phyloP scores from a whole-genome alignment of 2,888 invertebrate genomes.

The Parthenolecanium corni region DNA sequence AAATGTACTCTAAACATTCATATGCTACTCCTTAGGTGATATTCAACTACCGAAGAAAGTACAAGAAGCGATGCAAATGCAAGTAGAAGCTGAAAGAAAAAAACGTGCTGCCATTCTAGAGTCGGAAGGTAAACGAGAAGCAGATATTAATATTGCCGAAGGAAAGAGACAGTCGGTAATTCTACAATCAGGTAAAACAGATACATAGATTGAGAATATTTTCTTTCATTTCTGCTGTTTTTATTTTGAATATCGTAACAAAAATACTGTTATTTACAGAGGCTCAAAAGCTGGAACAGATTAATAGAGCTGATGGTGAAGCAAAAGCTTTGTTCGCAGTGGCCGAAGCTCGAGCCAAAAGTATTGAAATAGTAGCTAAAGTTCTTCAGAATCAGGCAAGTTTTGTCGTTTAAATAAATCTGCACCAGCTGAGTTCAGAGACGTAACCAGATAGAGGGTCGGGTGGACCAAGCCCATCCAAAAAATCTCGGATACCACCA shows the following conservation, averaged over 20 bases:
- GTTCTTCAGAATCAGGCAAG: conserved; percentile 44
- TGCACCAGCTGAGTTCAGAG: neutral
- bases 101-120: conserved; percentile 95
- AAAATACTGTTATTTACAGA: conserved; percentile 45
- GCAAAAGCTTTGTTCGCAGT: conserved; percentile 80
- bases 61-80: conserved; percentile 99
- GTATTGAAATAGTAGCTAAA: conserved; percentile 63
- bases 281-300: conserved; percentile 85
- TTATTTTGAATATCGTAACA: too few species aligned
- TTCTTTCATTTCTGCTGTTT: neutral
- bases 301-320: conserved; percentile 86
- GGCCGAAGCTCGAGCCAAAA: conserved; percentile 81
- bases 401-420: neutral
- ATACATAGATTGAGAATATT: neutral
- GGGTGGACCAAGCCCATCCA: too few species aligned
- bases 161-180: conserved; percentile 86
- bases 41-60: conserved; percentile 65
- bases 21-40: conserved; percentile 33
- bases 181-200: conserved; percentile 62
- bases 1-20: neutral
- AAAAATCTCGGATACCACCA: too few species aligned
- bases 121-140: conserved; percentile 83
- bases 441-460: neutral
- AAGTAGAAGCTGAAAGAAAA: conserved; percentile 94
- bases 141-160: conserved; percentile 95